phyloP scores from a whole-genome alignment of 2,888 invertebrate species.

The Leucozona laternaria region DNA sequence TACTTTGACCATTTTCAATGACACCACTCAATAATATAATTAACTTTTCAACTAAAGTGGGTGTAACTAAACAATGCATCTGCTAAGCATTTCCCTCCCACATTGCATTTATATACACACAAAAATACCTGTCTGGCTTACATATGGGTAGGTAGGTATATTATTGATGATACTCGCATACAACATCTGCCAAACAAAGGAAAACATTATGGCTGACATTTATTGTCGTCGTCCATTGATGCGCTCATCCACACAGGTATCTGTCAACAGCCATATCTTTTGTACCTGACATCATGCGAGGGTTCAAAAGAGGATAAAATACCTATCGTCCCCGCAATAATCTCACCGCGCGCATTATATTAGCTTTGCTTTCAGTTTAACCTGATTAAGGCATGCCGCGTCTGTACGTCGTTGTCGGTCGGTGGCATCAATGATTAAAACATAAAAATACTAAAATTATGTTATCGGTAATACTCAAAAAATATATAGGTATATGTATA shows the following conservation, averaged over 20 bases:
- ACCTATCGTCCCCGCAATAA: slow-evolving; percentile 20
- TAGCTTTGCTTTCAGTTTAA: slow-evolving; percentile 47
- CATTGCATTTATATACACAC: neutral
- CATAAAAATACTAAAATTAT: slow-evolving; percentile 54
- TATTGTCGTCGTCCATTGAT: slow-evolving; percentile 67
- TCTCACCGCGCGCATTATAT: slow-evolving; percentile 38
- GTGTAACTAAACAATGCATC: slow-evolving; percentile 55
- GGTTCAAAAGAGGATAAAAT: slow-evolving; percentile 14
- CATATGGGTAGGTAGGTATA: too few relatives aligned
- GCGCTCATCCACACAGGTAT: slow-evolving; percentile 57
- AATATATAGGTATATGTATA: neutral
- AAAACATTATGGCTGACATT: slow-evolving; percentile 73
- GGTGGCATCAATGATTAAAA: slow-evolving; percentile 70
- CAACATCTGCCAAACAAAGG: slow-evolving; percentile 67
- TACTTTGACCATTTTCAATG: neutral
- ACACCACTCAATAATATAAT: slow-evolving; percentile 40
- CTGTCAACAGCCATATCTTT: slow-evolving; percentile 65
- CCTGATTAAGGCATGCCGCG: slow-evolving; percentile 68
- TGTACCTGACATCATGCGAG: slow-evolving; percentile 57
- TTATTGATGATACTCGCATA: neutral
- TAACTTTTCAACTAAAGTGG: slow-evolving; percentile 53
- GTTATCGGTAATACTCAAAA: slow-evolving; percentile 27
- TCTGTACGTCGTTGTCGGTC: slow-evolving; percentile 20
- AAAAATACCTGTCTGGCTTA: slow-evolving; percentile 18
- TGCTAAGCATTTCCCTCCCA: slow-evolving; percentile 42